phyloP scores from a whole-genome alignment of 2,113 vertebrate genomes.

The Phylloscopus trochiloides region DNA sequence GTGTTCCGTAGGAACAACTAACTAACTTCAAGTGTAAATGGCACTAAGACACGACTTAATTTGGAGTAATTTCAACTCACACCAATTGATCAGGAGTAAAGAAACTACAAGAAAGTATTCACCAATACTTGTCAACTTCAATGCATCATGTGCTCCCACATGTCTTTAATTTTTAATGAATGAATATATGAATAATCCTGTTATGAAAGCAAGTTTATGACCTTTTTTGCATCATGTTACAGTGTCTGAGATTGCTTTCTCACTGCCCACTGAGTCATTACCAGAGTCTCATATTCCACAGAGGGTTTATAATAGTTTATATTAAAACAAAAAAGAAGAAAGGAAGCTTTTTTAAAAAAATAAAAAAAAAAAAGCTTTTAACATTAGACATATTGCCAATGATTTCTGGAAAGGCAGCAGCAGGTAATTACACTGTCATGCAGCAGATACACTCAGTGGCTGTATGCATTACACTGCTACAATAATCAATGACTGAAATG shows the following conservation, averaged over 20 bases:
- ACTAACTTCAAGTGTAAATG: background rate
- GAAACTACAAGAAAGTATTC: background rate
- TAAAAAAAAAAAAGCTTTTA: background rate
- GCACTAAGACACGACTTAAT: background rate
- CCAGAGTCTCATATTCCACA: background rate
- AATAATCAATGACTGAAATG: background rate
- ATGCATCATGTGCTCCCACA: background rate
- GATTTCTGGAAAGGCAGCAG: constrained; percentile 19
- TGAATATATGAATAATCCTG: constrained; percentile 41
- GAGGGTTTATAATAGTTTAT: background rate
- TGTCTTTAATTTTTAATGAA: constrained; percentile 65
- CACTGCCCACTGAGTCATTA: constrained; percentile 4
- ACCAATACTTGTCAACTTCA: background rate
- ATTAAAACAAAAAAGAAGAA: background rate
- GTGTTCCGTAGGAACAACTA: background rate
- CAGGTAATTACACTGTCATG: background rate
- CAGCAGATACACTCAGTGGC: background rate
- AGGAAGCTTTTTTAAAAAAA: background rate
- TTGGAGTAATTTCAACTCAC: background rate
- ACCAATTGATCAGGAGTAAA: background rate
- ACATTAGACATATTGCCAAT: background rate
- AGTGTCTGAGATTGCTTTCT: constrained; percentile 9
- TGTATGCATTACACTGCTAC: background rate
- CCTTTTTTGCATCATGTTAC: background rate
- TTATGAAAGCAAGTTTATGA: constrained; percentile 8